Evolutionary conservation across 2,113 vertebrate genomes (phyloP).

Genomic region (Panurus biarmicus): DNA sequence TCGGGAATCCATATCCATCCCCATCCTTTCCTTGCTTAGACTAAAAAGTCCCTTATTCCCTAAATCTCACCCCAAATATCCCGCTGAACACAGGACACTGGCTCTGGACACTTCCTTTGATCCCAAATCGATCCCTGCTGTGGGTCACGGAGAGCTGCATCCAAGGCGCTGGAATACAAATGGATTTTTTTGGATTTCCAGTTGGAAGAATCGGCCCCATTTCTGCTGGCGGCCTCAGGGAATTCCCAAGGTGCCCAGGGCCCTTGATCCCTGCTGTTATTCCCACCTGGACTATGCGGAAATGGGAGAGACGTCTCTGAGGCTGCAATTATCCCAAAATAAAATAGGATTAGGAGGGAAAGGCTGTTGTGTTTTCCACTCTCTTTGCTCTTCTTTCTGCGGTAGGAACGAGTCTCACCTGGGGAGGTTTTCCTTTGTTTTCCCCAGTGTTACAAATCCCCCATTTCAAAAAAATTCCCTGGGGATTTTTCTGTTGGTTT

Average conservation of each 20-base stretch:
- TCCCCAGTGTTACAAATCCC: rapidly evolving
- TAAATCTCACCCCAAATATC: not conserved
- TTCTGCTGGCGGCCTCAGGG: rapidly evolving
- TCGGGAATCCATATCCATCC: rapidly evolving
- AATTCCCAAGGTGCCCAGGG: not conserved
- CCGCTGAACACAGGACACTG: not conserved
- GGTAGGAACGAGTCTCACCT: rapidly evolving
- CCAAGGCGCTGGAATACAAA: not conserved
- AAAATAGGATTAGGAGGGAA: not conserved
- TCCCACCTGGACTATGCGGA: rapidly evolving
- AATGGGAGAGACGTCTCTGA: not conserved
- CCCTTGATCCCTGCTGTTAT: not conserved
- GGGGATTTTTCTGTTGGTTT: rapidly evolving
- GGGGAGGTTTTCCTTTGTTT: not conserved
- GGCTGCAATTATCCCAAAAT: not conserved
- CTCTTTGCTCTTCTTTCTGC: not conserved
- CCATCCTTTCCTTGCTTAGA: not conserved
- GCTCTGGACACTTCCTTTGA: not conserved
- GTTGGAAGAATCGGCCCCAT: rapidly evolving
- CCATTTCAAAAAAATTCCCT: not conserved
- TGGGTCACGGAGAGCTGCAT: not conserved
- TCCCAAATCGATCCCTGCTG: not conserved
- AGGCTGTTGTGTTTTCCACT: not conserved
- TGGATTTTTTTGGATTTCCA: rapidly evolving
- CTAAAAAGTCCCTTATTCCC: not conserved